These are phyloP conservation scores for Drosophila biarmipes DNA, from an alignment of 1,140 invertebrate genomes.

Conservation along the genomic window DNA sequence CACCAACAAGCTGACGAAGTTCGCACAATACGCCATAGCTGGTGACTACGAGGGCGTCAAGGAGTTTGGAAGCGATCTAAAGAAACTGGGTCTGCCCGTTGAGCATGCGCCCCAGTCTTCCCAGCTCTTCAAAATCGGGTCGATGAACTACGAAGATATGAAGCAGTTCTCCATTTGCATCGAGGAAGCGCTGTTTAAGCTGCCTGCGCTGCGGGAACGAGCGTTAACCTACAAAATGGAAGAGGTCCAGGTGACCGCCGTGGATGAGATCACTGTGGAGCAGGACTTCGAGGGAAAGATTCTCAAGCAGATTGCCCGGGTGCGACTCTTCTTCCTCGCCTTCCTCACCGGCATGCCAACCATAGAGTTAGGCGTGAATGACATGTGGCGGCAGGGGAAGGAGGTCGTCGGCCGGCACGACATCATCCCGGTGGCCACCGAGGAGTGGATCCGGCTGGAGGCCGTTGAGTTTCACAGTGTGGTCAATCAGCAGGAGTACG, in stretches of 20 bases:
- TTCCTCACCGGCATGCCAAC: constrained; percentile 97
- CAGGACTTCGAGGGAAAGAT: constrained; percentile 95
- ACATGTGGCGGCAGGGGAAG: constrained; percentile 97
- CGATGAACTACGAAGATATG: constrained; percentile 94
- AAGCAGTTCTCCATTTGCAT: constrained; percentile 95
- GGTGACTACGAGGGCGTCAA: constrained; percentile 96
- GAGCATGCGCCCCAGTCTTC: constrained; percentile 99
- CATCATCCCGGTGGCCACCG: constrained; percentile 99
- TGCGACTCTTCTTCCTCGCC: constrained; percentile 97
- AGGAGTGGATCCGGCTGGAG: constrained; percentile 99
- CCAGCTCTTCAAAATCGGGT: constrained; percentile 98
- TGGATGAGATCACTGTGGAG: constrained; percentile 98
- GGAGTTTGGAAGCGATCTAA: constrained; percentile 95
- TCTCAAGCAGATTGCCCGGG: constrained; percentile 96
- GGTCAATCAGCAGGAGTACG: constrained; percentile 96
- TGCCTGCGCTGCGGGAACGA: constrained; percentile 93
- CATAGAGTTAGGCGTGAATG: constrained; percentile 98
- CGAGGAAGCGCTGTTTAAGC: constrained; percentile 95
- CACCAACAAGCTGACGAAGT: constrained; percentile 95
- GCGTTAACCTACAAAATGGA: constrained; percentile 98
- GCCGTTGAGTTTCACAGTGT: constrained; percentile 97
- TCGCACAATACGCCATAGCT: constrained; percentile 96
- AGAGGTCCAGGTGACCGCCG: constrained; percentile 97
- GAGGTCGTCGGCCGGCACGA: constrained; percentile 99
- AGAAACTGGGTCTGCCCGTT: constrained; percentile 97